Evolutionary conservation across 2,797 vertebrate genomes (phyloP).

Genomic region (Rhinogobio ventralis): DNA sequence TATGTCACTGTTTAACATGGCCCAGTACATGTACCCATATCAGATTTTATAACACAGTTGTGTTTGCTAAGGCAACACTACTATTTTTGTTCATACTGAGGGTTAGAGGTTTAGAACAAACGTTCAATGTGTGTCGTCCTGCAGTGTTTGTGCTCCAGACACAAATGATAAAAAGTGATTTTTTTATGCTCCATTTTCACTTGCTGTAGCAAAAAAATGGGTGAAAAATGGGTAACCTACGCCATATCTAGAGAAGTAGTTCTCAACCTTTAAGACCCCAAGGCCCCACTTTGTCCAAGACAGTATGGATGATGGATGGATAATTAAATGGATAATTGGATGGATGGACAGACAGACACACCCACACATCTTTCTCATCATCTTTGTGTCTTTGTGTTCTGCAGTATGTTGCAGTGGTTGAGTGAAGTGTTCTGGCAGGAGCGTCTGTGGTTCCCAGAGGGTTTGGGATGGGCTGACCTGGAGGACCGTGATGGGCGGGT

Average conservation of each 20-base stretch:
- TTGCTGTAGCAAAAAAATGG: background rate
- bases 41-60: slow-evolving; percentile 6
- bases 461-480: slow-evolving; percentile 93
- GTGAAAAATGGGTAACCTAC: background rate
- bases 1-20: background rate
- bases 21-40: background rate
- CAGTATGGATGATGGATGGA: background rate
- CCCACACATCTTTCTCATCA: background rate
- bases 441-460: slow-evolving; percentile 89
- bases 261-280: background rate
- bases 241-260: background rate
- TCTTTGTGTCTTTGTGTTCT: slow-evolving; percentile 9
- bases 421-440: slow-evolving; percentile 95
- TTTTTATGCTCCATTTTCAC: background rate
- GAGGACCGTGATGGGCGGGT: slow-evolving; percentile 87
- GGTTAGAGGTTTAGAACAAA: background rate
- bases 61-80: background rate
- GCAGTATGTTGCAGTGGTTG: slow-evolving; percentile 88
- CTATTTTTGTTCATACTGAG: background rate
- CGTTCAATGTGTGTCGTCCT: background rate
- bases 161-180: background rate
- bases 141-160: background rate
- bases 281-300: background rate
- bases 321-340: too few relatives aligned
- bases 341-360: background rate